Conservation (phyloP, 2,797 vertebrate genomes). For the Falco biarmicus region DNA sequence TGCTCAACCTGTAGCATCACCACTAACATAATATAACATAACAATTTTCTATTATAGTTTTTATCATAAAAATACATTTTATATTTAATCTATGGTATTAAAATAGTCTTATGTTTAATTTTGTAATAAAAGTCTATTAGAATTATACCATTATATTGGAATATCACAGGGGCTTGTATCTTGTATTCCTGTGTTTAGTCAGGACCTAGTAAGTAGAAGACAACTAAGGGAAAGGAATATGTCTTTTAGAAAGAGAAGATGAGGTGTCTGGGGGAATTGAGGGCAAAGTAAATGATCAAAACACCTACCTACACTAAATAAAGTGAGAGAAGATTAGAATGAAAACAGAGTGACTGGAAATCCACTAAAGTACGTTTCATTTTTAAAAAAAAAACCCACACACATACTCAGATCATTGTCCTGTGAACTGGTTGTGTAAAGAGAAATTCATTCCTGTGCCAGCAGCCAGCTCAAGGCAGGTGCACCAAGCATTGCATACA, state of each 20-base stretch:
- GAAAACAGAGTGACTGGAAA: background rate
- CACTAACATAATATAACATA: background rate
- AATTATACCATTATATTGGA: background rate
- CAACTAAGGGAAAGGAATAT: background rate
- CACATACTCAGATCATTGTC: background rate
- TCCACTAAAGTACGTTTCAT: background rate
- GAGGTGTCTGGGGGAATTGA: background rate
- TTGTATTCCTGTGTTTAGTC: background rate
- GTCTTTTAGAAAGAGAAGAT: background rate
- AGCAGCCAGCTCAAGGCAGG: background rate
- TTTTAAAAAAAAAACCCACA: background rate
- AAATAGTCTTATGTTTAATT: background rate
- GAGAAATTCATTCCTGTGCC: background rate
- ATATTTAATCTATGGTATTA: background rate
- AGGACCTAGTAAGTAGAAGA: background rate
- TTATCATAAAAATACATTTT: background rate
- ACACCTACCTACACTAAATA: background rate
- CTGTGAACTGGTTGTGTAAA: background rate
- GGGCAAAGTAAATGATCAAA: background rate
- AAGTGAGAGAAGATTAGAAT: background rate
- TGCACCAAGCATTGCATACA: background rate
- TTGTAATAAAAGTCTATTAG: background rate
- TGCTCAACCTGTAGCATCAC: background rate
- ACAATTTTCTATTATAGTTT: background rate
- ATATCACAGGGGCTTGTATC: background rate